Base-by-base conservation (phyloP, 2,113 vertebrate species). In the Psammodynastes pulverulentus region DNA sequence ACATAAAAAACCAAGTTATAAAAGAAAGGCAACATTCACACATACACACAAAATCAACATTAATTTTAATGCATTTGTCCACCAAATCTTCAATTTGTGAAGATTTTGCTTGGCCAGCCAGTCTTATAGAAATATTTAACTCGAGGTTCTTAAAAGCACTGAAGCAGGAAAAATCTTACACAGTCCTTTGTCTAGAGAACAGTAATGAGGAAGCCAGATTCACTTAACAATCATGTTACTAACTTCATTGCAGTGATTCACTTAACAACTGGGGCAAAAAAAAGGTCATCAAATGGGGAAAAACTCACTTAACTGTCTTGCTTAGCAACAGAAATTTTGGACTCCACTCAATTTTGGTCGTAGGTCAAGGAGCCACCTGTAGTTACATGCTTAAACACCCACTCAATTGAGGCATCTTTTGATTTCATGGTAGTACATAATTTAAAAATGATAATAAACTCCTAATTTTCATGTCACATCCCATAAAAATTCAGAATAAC, bases 401-500 rank as follows among this genome's bases (percentile, higher is more conserved):
- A 62, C 19, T 39, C n/a, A 79, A 21, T 39, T 79, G 67, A 79
- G 34, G 34, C 13, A 39, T 79, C n/a, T 79, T 79, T 79, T 79
- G 34, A 21, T 79, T 43, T 79, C 72, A 43, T 43, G 34, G 21
- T 7, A 15, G 21, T 58, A 34, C 19, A 0, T 86, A 7, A 34
- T 86, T 84, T 45, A 94, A 95, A 94, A 95, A 94, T 12, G 17
- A 5, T 29, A 96, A 85, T 23, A 3, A 91, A 92, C 95, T 95
- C 93, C 94, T 93, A 93, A 95, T 88, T 67, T 94, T 87, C 56
- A 91, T 48, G 39, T 91, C 67, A 87, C 0, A 62, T 29, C n/a
- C 84, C 0, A 13, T 92, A 91, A 51, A 52, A 56, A 94, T 85
- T 85, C 49, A 89, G 85, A 88, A 90, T 5, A 89, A 99, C 98